A percentile compares a stretch with the other conserved stretches of the same genome.
phyloP scores from a whole-genome alignment of 2,888 invertebrate species.

The Ametastegia equiseti region DNA sequence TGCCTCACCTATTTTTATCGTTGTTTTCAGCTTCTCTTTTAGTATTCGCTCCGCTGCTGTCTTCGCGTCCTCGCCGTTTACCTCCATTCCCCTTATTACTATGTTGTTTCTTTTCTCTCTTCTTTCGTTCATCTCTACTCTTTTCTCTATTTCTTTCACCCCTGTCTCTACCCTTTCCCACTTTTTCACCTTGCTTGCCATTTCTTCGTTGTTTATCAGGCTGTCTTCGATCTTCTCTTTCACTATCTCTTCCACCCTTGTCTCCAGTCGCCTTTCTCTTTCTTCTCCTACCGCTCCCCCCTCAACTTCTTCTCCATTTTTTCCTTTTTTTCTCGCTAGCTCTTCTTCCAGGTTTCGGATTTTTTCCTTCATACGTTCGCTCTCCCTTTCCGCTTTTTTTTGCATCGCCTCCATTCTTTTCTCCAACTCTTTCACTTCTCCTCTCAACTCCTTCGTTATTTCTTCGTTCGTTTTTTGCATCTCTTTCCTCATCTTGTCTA shows the following conservation, averaged over 20 bases:
- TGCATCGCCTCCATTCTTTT: background rate
- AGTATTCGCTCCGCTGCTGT: no score
- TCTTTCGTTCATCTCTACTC: background rate
- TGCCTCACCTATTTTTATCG: no score
- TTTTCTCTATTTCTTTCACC: background rate
- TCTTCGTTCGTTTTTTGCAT: background rate
- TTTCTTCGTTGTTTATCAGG: no score
- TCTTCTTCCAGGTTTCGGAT: background rate
- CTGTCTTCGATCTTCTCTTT: background rate
- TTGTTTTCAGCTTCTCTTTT: no score
- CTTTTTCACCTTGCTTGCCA: background rate
- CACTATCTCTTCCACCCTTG: no score
- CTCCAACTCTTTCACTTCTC: no score
- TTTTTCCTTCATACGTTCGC: background rate
- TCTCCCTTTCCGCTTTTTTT: background rate
- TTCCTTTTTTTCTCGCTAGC: background rate
- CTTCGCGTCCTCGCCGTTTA: no score
- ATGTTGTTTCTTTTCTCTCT: no score
- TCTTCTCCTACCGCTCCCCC: background rate
- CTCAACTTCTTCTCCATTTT: background rate
- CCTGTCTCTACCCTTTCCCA: background rate
- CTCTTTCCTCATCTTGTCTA: no score
- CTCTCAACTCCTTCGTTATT: background rate
- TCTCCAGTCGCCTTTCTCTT: background rate
- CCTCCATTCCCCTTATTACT: no score